Evolutionary conservation across 1,140 invertebrate species (phyloP).

Genomic region (Spodoptera frugiperda): DNA sequence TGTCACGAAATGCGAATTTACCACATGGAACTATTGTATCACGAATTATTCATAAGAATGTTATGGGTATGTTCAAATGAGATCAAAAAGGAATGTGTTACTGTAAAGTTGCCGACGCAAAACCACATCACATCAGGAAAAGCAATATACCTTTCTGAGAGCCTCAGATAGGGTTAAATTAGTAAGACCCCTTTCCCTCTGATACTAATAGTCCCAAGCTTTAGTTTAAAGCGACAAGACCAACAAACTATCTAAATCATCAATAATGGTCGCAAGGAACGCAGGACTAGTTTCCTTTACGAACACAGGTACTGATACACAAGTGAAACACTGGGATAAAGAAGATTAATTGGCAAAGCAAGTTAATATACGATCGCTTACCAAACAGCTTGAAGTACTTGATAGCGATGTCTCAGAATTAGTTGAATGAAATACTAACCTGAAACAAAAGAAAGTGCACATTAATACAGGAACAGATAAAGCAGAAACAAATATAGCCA

Average conservation of each 20-base stretch:
- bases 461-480: slow-evolving; percentile 3
- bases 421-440: slow-evolving; percentile 13
- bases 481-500: not conserved
- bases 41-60: slow-evolving; percentile 10
- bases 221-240: too few species aligned
- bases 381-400: slow-evolving; percentile 17
- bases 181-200: too few species aligned
- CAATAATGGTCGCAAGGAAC: slow-evolving; percentile 1
- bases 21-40: not conserved
- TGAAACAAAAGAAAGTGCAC: slow-evolving; percentile 13
- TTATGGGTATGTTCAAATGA: too few species aligned
- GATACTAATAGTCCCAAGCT: too few species aligned
- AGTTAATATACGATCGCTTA: slow-evolving; percentile 16
- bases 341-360: not conserved
- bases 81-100: too few species aligned
- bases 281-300: slow-evolving; percentile 22
- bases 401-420: not conserved
- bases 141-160: too few species aligned
- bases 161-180: too few species aligned
- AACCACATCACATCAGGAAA: too few species aligned
- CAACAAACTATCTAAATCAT: slow-evolving; percentile 2
- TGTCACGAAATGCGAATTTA: slow-evolving; percentile 19
- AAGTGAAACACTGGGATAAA: not conserved
- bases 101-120: too few species aligned
- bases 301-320: slow-evolving; percentile 16